A percentile compares a stretch with the other conserved stretches of the same genome.
Evolutionary conservation across 2,888 invertebrate species (phyloP).

Genomic region (Salticus scenicus): DNA sequence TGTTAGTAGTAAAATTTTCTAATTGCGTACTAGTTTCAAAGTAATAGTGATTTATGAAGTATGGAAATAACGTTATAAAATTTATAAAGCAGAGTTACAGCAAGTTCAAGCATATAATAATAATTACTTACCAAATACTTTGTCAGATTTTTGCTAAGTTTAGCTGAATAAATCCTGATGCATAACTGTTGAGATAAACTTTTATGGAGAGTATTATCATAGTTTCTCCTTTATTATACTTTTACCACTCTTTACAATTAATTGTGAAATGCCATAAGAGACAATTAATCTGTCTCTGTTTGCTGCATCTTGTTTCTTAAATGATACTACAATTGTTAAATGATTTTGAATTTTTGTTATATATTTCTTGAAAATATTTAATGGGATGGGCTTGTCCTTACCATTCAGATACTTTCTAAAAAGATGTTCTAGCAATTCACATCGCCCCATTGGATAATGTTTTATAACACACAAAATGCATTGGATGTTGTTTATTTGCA

Average conservation of each 20-base stretch:
- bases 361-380: constrained; percentile 11
- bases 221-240: not conserved
- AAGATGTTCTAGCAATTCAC: not conserved
- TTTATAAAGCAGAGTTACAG: too few species aligned
- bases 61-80: too few species aligned
- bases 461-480: constrained; percentile 4
- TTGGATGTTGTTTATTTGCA: constrained; percentile 4
- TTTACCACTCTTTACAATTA: not conserved
- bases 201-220: too few species aligned
- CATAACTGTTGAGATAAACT: too few species aligned
- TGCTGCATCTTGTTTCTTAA: not conserved
- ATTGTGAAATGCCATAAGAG: not conserved
- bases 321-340: not conserved
- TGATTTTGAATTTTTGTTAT: constrained; percentile 3
- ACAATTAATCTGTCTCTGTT: not conserved
- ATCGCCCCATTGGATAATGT: not conserved
- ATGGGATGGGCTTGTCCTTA: constrained; percentile 4
- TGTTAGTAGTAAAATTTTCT: too few species aligned
- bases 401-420: not conserved
- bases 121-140: too few species aligned
- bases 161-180: too few species aligned
- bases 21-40: too few species aligned
- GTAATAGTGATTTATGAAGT: too few species aligned
- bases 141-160: too few species aligned
- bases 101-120: too few species aligned